These are phyloP conservation scores for Odontesthes bonariensis DNA, from an alignment of 2,113 vertebrate species.

Conservation along the genomic window DNA sequence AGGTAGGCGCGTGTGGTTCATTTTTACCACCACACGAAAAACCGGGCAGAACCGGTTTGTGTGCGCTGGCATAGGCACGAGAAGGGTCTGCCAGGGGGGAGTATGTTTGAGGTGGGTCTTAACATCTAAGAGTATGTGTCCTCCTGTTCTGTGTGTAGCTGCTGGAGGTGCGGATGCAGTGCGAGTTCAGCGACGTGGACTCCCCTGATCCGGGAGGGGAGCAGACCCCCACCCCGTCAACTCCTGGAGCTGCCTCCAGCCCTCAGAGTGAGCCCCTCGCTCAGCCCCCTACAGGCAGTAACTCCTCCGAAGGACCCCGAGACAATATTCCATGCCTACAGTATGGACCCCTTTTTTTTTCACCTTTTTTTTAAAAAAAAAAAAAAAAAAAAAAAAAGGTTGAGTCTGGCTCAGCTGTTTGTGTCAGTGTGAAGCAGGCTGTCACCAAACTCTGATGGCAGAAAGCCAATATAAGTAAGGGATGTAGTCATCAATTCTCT, in stretches of 20 bases:
- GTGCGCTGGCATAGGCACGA: too few relatives aligned
- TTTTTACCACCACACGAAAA: background rate
- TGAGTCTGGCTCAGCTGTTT: too few relatives aligned
- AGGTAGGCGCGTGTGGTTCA: constrained; percentile 79
- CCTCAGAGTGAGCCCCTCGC: constrained; percentile 83
- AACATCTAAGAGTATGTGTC: background rate
- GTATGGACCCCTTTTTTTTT: constrained; percentile 75
- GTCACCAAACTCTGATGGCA: background rate
- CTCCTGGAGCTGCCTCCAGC: constrained; percentile 86
- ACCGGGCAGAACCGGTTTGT: rapidly evolving
- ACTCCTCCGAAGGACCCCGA: constrained; percentile 90
- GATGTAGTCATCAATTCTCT: constrained; percentile 7
- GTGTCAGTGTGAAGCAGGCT: background rate
- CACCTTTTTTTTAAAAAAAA: background rate
- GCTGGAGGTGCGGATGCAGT: constrained; percentile 92
- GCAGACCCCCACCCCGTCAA: constrained; percentile 86
- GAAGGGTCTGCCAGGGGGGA: background rate
- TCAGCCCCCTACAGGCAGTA: constrained; percentile 90
- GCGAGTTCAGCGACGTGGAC: constrained; percentile 90
- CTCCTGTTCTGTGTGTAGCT: constrained; percentile 80
- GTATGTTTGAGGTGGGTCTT: background rate
- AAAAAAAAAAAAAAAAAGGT: too few relatives aligned
- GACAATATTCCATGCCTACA: constrained; percentile 95
- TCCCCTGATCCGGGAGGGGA: constrained; percentile 89
- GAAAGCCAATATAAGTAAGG: background rate